A percentile compares a stretch with the other conserved stretches of the same genome.
These are phyloP conservation scores for Leucoraja erinaceus DNA, from an alignment of 2,113 vertebrate species.

Conservation along the genomic window DNA sequence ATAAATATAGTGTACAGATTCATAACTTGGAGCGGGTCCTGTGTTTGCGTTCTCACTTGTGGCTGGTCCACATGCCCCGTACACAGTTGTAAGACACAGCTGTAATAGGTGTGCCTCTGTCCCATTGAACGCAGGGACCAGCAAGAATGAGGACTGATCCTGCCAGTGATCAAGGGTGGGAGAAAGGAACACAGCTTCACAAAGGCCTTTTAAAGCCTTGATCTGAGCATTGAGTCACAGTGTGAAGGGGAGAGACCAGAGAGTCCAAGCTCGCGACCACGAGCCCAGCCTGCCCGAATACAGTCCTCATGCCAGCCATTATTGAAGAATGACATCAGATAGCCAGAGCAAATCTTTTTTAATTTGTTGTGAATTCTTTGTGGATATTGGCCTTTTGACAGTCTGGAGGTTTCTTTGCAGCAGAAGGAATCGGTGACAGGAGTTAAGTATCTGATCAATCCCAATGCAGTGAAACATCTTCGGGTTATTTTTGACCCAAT, in stretches of 20 bases:
- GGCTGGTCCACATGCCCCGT: background rate
- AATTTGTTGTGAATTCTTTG: background rate
- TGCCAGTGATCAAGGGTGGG: background rate
- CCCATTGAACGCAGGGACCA: background rate
- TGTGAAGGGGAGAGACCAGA: background rate
- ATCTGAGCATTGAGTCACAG: background rate
- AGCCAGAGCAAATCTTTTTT: background rate
- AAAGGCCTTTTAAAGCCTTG: conserved; percentile 15
- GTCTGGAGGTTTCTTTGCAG: background rate
- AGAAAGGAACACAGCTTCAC: background rate
- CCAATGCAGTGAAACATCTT: conserved; percentile 24
- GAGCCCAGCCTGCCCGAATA: background rate
- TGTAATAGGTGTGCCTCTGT: conserved; percentile 14
- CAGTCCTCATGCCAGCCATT: background rate
- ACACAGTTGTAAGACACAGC: conserved; percentile 35
- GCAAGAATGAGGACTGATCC: background rate
- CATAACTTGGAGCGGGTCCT: background rate
- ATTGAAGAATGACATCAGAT: background rate
- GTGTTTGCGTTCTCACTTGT: background rate
- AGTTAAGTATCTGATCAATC: conserved; percentile 21
- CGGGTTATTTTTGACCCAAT: conserved; percentile 30
- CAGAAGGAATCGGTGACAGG: background rate
- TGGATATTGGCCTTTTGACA: background rate
- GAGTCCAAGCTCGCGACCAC: background rate
- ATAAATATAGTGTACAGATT: conserved; percentile 21